These are phyloP conservation scores for Grammomys surdaster DNA, from an alignment of 2,113 vertebrate genomes.

Conservation along the genomic window DNA sequence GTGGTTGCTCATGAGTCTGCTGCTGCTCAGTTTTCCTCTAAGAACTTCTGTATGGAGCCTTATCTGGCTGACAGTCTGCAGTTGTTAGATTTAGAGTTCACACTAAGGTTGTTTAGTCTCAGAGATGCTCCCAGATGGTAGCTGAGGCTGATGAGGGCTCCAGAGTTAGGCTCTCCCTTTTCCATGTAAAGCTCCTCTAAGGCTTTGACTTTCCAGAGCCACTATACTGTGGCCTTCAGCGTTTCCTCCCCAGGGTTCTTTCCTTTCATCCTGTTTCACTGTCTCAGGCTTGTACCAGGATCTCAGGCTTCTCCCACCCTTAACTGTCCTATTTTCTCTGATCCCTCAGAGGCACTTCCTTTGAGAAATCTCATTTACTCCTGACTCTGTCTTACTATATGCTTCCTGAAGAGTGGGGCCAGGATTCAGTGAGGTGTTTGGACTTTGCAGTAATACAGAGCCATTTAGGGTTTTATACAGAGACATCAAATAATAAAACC, in stretches of 20 bases:
- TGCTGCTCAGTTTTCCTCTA: not conserved
- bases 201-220: not conserved
- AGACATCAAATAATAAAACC: not conserved
- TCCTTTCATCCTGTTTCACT: not conserved
- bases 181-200: not conserved
- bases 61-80: not conserved
- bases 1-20: not conserved
- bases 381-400: not conserved
- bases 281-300: not conserved
- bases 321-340: not conserved
- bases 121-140: not conserved
- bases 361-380: not conserved
- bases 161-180: not conserved
- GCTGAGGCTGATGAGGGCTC: not conserved
- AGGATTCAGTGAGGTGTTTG: not conserved
- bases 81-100: not conserved
- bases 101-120: not conserved
- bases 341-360: not conserved
- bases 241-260: not conserved
- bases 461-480: not conserved
- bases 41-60: not conserved
- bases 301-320: not conserved
- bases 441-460: conserved; percentile 3
- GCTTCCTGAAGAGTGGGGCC: not conserved
- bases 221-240: accelerated